phyloP scores from a whole-genome alignment of 2,797 vertebrate species.

The Odontamblyopus lacepedii region DNA sequence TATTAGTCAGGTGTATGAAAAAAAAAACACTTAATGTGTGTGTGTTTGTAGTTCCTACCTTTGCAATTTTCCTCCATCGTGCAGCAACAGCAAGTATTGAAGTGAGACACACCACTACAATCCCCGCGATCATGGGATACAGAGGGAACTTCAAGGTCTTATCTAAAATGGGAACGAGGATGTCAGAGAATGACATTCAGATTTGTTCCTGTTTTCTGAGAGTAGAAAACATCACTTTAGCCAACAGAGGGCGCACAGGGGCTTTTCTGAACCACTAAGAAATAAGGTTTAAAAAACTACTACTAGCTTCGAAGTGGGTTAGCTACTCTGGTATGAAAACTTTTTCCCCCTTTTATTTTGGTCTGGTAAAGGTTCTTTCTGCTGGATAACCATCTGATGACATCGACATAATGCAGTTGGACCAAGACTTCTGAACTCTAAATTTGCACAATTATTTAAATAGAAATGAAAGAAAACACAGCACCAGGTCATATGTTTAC shows the following conservation, averaged over 20 bases:
- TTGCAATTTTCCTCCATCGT: slow-evolving; percentile 71
- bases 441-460: neutral
- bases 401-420: neutral
- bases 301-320: too few relatives aligned
- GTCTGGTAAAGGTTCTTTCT: neutral
- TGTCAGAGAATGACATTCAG: neutral
- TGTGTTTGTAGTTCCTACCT: slow-evolving; percentile 51
- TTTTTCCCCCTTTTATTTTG: too few relatives aligned
- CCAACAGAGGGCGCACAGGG: neutral
- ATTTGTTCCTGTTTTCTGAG: neutral
- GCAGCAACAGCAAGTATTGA: slow-evolving; percentile 80
- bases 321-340: too few relatives aligned
- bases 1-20: slow-evolving; percentile 5
- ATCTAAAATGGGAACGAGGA: slow-evolving; percentile 66
- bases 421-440: neutral
- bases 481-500: too few relatives aligned
- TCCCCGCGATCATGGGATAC: slow-evolving; percentile 83
- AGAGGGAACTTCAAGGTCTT: slow-evolving; percentile 71
- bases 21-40: neutral
- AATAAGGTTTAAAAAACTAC: neutral
- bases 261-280: neutral
- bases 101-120: slow-evolving; percentile 81
- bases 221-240: neutral
- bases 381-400: neutral
- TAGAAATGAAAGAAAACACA: neutral